Evolutionary conservation across 1,140 invertebrate genomes (phyloP), one percentile per base, ranked within the genome.

Genomic region (Zaprionus africanus): DNA sequence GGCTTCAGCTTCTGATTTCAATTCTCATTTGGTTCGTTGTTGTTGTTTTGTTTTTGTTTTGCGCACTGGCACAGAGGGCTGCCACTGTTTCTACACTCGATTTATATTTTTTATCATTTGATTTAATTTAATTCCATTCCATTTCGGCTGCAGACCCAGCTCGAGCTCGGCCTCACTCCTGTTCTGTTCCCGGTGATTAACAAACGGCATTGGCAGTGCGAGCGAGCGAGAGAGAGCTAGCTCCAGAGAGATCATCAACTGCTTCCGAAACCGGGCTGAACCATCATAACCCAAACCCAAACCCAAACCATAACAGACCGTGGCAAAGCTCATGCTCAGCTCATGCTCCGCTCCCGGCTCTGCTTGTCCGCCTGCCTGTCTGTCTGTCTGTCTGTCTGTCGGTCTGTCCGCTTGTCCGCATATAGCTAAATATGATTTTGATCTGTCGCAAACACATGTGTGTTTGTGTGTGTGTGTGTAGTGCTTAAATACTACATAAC

Each of bases 101-200:
- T 88, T 88, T 88, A 90, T 88, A 90, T 88, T 88, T 88, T 88
- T 88, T 88, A 90, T 88, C 85, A 90, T 88, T 88, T 88, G 85
- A 90, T 88, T 88, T 84, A 90, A 90, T 88, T 88, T 80, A 90
- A 90, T 88, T 88, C 78, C 85, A 84, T 86, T 86, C 65, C 83
- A 87, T 83, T 83, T 82, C 66, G 80, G 80, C 57, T 82, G 80
- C 78, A 73, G 67, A 64, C 77, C 74, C 49, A 26, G 46, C 13
- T 54, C 38, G 5, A 19, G 57, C 49, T 24, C 49, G 31, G 26
- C 46, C 57, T 53, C 34, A 22, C 36, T 28, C 28, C 41, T 46
- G 41, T 38, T 43, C n/a, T 22, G 49, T 26, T 56, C 51, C 46
- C 24, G 19, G 65, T 51, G 65, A 46, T 58, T 46, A 59, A 41